Base-by-base conservation (phyloP, 1,140 invertebrate genomes). In the Drosophila ambigua region DNA sequence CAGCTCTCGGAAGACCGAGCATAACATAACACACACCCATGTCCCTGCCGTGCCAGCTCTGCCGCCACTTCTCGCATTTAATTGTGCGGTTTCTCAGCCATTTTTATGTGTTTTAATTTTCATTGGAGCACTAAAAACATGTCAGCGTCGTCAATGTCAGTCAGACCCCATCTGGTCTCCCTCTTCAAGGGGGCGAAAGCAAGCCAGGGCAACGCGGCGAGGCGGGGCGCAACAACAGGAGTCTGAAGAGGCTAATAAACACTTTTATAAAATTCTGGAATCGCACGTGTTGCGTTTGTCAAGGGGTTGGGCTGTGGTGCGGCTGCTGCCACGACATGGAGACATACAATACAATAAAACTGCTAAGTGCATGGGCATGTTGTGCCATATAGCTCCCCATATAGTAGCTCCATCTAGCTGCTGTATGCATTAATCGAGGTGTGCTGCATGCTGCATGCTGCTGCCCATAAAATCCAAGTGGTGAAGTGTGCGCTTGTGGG, bases 251-350 rank as follows among this genome's bases (percentile, higher is more conserved):
- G 82, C 81, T 64, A 81, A 85, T 87, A 85, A 85, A 85, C 81
- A 85, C 81, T 85, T 67, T 81, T 87, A 81, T 87, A 87, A 82
- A 83, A 85, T 87, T 87, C 82, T 82, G 62, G 67, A 81, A 87
- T 75, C 78, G 82, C 81, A 87, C 82, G 81, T 85, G 82, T 85
- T 77, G 78, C 83, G 65, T 76, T 81, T 85, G 81, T 87, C 81
- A 85, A 85, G 79, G 78, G 81, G 82, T 74, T 81, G 64, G 28
- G 28, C 48, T 45, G 46, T 41, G 48, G 13, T 11, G 15, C 24
- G 24, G 50, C 39, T 50, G 20, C 57, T 45, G 44, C 24, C 51
- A 39, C 44, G 45, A 49, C 67, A 71, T 26, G 64, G 64, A 43
- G 67, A 69, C 67, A 58, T 58, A 28, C 64, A 69, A 59, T 64